Base-by-base conservation (phyloP, 1,140 invertebrate genomes). In the Catajapyx aquilonaris region DNA sequence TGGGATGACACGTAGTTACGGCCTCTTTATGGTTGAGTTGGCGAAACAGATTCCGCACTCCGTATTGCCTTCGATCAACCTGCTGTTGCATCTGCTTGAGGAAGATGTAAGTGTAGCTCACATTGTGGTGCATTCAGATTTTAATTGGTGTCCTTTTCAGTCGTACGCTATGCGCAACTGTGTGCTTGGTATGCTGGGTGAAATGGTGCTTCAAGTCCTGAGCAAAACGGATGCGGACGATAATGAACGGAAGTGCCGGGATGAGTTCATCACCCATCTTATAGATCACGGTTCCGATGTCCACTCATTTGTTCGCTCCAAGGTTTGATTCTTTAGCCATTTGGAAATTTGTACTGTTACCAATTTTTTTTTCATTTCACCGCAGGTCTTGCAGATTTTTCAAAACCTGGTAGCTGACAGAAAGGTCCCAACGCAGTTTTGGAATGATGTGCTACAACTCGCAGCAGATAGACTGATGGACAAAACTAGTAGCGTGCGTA, bases 221-320 rank as follows among this genome's bases (percentile, higher is more conserved):
- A 73, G 66, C 30, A 67, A 68, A 23, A 79, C 81, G 44, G 62
- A 72, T 20, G 55, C 85, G 7, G 59, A 66, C 20, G 63, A 72
- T n/a, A 71, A 73, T 41, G 57, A 68, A 31, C 67, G 67, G 44
- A 55, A 64, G 19, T 59, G 64, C 31, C 61, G 80, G 2, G 71
- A 83, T 48, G 66, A 76, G 44, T 74, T 80, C 40, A 58, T 86
- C 1, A 69, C 78, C 39, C 60, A 66, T 44, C 54, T 87, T 3
- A 62, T 78, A 49, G 72, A 81, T n/a, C 84, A 88, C 51, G 68
- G 87, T 31, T 68, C 76, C 44, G 86, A 91, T 54, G 48, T 68
- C 1, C 74, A 84, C 47, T 76, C 81, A 3, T 84, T 80, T 51
- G 83, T 87, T 1, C 61, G 86, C 37, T 74, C 77, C 31, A 80